These are phyloP conservation scores for Catocala sponsa DNA, from an alignment of 2,888 invertebrate species.

Conservation along the genomic window DNA sequence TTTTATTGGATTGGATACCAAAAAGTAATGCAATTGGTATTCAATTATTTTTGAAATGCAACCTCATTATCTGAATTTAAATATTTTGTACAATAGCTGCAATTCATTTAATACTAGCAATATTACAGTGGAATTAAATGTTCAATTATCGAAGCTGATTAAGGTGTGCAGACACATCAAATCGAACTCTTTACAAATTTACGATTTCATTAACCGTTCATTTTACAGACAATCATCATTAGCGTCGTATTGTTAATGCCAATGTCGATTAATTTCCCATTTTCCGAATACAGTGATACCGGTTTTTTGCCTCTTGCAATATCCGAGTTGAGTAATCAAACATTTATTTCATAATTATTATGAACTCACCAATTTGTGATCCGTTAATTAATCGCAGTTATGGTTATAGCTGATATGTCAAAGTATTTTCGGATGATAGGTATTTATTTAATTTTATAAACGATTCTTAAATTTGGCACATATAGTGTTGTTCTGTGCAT, in stretches of 20 bases:
- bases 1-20: not conserved
- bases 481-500: no score
- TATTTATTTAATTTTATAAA: no score
- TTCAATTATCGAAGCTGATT: slow-evolving; percentile 49
- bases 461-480: no score
- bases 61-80: not conserved
- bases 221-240: slow-evolving; percentile 75
- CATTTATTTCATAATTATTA: slow-evolving; percentile 10
- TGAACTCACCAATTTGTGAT: slow-evolving; percentile 9
- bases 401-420: no score
- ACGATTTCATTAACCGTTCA: slow-evolving; percentile 73
- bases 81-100: not conserved
- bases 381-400: no score
- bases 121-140: slow-evolving; percentile 43
- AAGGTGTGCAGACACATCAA: slow-evolving; percentile 52
- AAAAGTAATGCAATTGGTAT: not conserved
- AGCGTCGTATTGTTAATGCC: slow-evolving; percentile 77
- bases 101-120: slow-evolving; percentile 28
- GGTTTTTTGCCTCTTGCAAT: slow-evolving; percentile 35
- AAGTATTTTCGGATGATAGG: no score
- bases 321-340: slow-evolving; percentile 24
- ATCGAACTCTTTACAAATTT: slow-evolving; percentile 71
- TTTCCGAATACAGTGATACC: slow-evolving; percentile 63
- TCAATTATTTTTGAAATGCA: not conserved
- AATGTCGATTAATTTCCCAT: slow-evolving; percentile 78